phyloP scores from a whole-genome alignment of 2,888 invertebrate species.

The Drosophila cognata region DNA sequence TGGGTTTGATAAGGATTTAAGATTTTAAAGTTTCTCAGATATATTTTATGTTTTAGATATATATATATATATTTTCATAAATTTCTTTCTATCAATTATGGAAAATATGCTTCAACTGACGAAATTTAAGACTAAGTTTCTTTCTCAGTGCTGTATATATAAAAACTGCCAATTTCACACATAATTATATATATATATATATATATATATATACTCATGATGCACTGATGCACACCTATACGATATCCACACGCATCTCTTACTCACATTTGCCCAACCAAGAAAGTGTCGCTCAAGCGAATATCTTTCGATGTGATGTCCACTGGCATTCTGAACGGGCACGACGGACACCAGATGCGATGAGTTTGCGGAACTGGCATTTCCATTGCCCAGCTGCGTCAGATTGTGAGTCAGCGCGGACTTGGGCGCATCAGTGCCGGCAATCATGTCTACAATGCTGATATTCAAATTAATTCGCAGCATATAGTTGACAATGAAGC shows the following conservation, averaged over 20 bases:
- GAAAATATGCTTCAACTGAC: neutral
- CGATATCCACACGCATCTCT: neutral
- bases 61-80: neutral
- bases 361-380: conserved; percentile 8
- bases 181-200: neutral
- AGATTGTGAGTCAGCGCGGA: conserved; percentile 15
- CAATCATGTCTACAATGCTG: conserved; percentile 89
- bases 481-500: conserved; percentile 90
- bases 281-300: conserved; percentile 72
- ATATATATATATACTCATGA: neutral
- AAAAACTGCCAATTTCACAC: neutral
- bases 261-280: conserved; percentile 75
- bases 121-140: too few species aligned
- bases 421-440: conserved; percentile 27
- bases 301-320: conserved; percentile 40
- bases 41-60: neutral
- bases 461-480: conserved; percentile 89
- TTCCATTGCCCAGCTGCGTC: conserved; percentile 1
- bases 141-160: neutral
- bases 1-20: neutral
- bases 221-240: neutral
- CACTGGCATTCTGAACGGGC: conserved; percentile 19
- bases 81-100: neutral
- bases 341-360: conserved; percentile 13
- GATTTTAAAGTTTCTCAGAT: neutral